phyloP scores from a whole-genome alignment of 2,888 invertebrate species.

The Tiliacea citrago region DNA sequence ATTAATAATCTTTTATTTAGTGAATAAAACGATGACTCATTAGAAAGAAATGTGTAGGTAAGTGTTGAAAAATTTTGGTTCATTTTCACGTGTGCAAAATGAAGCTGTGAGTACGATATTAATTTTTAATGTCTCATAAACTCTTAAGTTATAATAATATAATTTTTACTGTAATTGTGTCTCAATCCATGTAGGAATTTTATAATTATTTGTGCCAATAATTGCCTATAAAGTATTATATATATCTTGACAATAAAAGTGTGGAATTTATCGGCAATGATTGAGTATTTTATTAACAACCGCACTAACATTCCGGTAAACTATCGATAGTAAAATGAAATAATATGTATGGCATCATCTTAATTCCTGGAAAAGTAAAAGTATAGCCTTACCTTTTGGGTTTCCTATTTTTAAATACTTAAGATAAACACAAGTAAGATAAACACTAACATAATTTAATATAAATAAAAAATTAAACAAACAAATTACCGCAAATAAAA shows the following conservation, averaged over 20 bases:
- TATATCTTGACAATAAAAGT: neutral
- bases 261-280: neutral
- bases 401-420: no score
- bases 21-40: neutral
- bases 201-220: conserved; percentile 13
- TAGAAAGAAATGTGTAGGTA: neutral
- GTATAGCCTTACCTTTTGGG: no score
- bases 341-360: neutral
- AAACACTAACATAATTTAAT: no score
- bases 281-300: neutral
- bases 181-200: conserved; percentile 28
- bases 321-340: neutral
- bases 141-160: neutral
- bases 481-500: no score
- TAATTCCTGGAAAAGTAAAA: neutral
- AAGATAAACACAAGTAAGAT: no score
- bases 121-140: conserved; percentile 2
- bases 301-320: neutral
- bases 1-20: neutral
- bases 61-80: no score
- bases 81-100: conserved; percentile 6
- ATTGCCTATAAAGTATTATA: neutral
- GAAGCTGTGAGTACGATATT: neutral
- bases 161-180: neutral
- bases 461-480: no score